phyloP scores from a whole-genome alignment of 2,888 invertebrate genomes.

The Drosophila mercatorum region DNA sequence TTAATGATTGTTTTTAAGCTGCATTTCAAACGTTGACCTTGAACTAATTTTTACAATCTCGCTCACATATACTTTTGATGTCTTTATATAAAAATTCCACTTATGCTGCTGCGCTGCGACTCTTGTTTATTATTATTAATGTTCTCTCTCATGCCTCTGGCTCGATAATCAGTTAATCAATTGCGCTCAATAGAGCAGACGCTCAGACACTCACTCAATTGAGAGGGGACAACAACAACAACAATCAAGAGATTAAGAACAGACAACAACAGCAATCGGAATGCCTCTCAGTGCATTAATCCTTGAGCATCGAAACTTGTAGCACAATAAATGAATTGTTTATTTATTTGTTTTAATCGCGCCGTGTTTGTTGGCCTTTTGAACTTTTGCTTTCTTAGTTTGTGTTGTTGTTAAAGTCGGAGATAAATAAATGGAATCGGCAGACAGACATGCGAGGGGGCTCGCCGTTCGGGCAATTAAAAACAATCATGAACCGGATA shows the following conservation, averaged over 20 bases:
- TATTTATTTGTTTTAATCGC: constrained; percentile 51
- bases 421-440: constrained; percentile 23
- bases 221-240: constrained; percentile 25
- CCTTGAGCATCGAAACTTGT: constrained; percentile 56
- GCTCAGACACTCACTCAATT: constrained; percentile 60
- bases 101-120: constrained; percentile 54
- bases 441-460: constrained; percentile 26
- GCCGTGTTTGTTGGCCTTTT: constrained; percentile 63
- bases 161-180: constrained; percentile 70
- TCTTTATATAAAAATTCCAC: constrained; percentile 44
- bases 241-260: constrained; percentile 28
- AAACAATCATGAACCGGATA: constrained; percentile 7
- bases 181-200: constrained; percentile 58
- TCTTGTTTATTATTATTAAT: constrained; percentile 33
- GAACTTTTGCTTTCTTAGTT: constrained; percentile 55
- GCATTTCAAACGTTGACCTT: constrained; percentile 62
- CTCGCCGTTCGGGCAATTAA: constrained; percentile 30
- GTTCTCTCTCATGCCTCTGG: constrained; percentile 20
- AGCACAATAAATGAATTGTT: constrained; percentile 49
- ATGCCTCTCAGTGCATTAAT: constrained; percentile 55
- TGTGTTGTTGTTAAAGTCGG: constrained; percentile 17
- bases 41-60: constrained; percentile 52
- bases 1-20: constrained; percentile 37
- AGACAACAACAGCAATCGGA: constrained; percentile 18
- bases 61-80: constrained; percentile 26